Base-by-base conservation (phyloP, 2,797 vertebrate genomes). In the Catharus ustulatus region DNA sequence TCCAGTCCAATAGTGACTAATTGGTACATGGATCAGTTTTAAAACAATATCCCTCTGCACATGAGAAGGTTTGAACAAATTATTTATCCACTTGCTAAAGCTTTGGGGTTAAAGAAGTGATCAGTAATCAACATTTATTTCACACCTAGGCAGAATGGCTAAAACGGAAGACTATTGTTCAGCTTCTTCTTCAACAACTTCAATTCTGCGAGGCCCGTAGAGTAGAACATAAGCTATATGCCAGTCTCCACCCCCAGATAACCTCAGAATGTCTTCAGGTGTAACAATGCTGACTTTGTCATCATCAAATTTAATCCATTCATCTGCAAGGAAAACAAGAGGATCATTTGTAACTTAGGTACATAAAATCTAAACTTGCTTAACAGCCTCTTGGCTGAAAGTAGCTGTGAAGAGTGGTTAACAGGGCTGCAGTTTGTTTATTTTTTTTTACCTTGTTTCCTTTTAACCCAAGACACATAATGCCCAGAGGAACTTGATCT, bases 261-360 rank as follows among this genome's bases (percentile, higher is more conserved):
- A 98, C 91, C 99, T 98, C 97, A 99, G 93, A 96, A 99, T 99
- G 80, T 99, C 99, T 96, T 99, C 99, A 9, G 99, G 99, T 62
- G 99, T 98, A 93, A 99, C 99, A 77, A 99, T 97, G 94, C 99
- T 99, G 97, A 99, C 99, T 97, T 99, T 99, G 97, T 99, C 99
- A 5, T 99, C 99, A 15, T 99, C 99, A 91, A 99, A 99, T 95
- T 99, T 99, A 93, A 99, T 98, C 99, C 99, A 99, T 94, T 99
- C 99, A 95, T 99, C 99, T 99, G 97, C 88, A 94, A 75, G 90
- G 94, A 45, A 68, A 88, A 79, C 40, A 45, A 94, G 36, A 89
- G 26, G 7, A 62, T 34, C 76, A 67, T 13, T 32, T 64, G 27
- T 69, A 86, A 62, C 48, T 38, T 48, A 36, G 11, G 38, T 55